Base-by-base conservation (phyloP, 2,888 invertebrate species). In the Ennomos quercinarius region DNA sequence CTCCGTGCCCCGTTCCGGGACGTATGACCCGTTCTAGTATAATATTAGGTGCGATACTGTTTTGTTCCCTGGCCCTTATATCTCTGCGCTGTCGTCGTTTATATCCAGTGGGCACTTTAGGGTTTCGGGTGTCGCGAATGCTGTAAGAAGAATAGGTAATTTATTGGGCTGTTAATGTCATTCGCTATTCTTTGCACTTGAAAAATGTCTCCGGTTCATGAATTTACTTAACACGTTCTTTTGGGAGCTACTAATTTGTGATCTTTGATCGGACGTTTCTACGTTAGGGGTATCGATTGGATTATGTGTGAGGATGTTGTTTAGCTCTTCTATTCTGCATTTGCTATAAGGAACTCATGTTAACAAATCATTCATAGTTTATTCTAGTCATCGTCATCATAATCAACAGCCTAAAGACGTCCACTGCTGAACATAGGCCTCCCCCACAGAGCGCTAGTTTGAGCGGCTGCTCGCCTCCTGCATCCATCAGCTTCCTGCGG, bases 1-100 rank as follows among this genome's bases (percentile, higher is more conserved):
- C 83, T 82, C 79, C 71, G 72, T 64, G 73, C 73, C 74, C 74
- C 70, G 63, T 66, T 76, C 66, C 63, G 72, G 71, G 73, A 80
- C 76, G 71, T 76, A 80, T 76, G 68, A 66, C 70, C 66, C 67
- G 66, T 67, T 69, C 64, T 63, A 68, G 71, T 72, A 68, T 73
- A 68, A 77, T 77, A 74, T 74, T 68, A 73, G 71, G 67, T 67
- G 63, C 68, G 62, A 68, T 68, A 65, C 65, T 68, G 65, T 67
- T 65, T 63, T 63, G 67, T 65, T 61, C 67, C 56, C 35, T 41
- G 40, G 64, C 64, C 64, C 63, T 61, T 64, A 68, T 68, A 66
- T 68, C 68, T 63, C 49, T 36, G 52, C 57, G 43, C 60, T 60
- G 64, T 64, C 68, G 46, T 61, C 61, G 60, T 68, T 63, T 68